Evolutionary conservation across 2,888 invertebrate species (phyloP).

Genomic region (Erynnis tages): DNA sequence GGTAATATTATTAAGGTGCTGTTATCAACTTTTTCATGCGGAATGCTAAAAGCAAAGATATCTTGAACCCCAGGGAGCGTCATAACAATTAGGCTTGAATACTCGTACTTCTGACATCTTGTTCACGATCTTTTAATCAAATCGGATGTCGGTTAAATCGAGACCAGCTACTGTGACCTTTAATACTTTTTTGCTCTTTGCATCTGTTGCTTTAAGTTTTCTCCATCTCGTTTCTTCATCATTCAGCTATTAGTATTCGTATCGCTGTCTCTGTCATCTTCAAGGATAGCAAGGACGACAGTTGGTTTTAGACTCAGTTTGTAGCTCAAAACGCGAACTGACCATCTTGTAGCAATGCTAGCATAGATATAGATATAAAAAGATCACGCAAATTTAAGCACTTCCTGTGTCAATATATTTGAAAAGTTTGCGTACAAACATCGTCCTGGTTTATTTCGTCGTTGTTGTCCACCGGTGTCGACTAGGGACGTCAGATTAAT

Average conservation of each 20-base stretch:
- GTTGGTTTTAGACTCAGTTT: slow-evolving; percentile 5
- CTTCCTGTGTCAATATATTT: too few species aligned
- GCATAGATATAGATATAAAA: too few species aligned
- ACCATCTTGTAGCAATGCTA: neutral
- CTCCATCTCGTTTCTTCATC: slow-evolving; percentile 10
- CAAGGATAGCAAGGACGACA: slow-evolving; percentile 19
- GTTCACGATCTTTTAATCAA: slow-evolving; percentile 5
- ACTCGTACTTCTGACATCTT: slow-evolving; percentile 7
- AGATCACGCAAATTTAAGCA: too few species aligned
- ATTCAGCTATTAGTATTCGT: slow-evolving; percentile 1
- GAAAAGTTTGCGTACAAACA: too few species aligned
- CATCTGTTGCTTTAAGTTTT: neutral
- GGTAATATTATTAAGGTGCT: too few species aligned
- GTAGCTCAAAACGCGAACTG: neutral
- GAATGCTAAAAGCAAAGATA: neutral
- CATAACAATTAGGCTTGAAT: neutral
- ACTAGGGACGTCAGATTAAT: too few species aligned
- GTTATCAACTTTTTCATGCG: too few species aligned
- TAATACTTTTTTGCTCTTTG: neutral
- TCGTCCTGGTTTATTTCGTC: too few species aligned
- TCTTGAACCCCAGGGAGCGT: neutral
- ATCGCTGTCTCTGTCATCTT: slow-evolving; percentile 13
- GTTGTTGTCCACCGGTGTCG: too few species aligned
- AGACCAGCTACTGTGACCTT: slow-evolving; percentile 18
- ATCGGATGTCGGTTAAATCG: slow-evolving; percentile 14